Base-by-base conservation (phyloP, 2,888 invertebrate genomes). In the Caenorhabditis afra region DNA sequence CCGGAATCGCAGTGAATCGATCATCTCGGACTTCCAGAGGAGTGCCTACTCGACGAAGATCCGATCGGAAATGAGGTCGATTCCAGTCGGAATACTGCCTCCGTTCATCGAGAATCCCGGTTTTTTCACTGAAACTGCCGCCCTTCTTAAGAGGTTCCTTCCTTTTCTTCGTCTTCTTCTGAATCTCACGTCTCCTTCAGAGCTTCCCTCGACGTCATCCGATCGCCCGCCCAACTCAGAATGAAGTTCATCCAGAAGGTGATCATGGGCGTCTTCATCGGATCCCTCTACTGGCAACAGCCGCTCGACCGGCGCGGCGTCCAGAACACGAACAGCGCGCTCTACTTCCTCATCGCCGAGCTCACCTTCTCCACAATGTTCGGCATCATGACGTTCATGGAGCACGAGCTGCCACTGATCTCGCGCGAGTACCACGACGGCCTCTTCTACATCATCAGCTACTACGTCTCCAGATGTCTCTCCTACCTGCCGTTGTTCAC, bases 271-370 rank as follows among this genome's bases (percentile, higher is more conserved):
- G n/a, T 90, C 12, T 90, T 97, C 22, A 94, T 96, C 81, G 96
- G 96, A 1, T 91, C 95, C 53, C 94, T 97, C 83, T 97, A 95
- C 91, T 71, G 78, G 55, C 79, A 71, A 37, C 59, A 65, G 22
- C 73, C 65, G 3, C 45, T 68, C 1, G 55, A 58, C 12, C 58
- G 49, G 14, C 50, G 49, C 35, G 87, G 96, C 95, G 95, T 96
- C 0, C 95, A 95, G 94, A 97, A 96, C 91, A 95, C 96, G 82
- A 96, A 96, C 90, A 96, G 96, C 41, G 95, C 94, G 29, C 93
- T 96, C 70, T 96, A 96, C 91, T 93, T 96, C 89, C 94, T 96
- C 90, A 93, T 96, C 52, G 95, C 95, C 14, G 95, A 95, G 90
- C 95, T 95, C 94, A 96, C 96, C 3, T 74, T 65, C 55, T 64